Percentiles rank a stretch among this genome's conserved stretches.
Evolutionary conservation across 2,888 invertebrate species (phyloP).

Genomic region (Perizoma affinitatum): DNA sequence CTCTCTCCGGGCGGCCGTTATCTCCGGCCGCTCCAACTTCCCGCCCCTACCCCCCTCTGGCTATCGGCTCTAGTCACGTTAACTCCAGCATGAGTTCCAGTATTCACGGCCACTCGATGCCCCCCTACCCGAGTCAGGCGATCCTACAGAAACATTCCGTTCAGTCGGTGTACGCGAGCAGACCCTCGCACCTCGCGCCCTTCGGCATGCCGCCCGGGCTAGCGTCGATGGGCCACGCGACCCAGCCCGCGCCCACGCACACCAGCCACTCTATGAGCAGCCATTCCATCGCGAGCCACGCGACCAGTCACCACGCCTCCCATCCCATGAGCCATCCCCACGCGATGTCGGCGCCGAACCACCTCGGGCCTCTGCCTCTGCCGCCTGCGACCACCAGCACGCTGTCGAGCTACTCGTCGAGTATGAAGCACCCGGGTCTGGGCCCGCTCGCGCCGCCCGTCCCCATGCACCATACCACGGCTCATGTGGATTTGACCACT

Average conservation of each 20-base stretch:
- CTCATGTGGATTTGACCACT: constrained; percentile 53
- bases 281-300: constrained; percentile 71
- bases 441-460: constrained; percentile 53
- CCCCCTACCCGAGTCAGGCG: constrained; percentile 74
- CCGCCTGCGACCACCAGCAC: constrained; percentile 60
- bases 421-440: constrained; percentile 66
- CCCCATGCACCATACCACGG: constrained; percentile 59
- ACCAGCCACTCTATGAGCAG: constrained; percentile 64
- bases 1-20: constrained; percentile 62
- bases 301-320: constrained; percentile 60
- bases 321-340: constrained; percentile 55
- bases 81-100: constrained; percentile 77
- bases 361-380: constrained; percentile 58
- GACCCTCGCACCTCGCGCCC: constrained; percentile 73
- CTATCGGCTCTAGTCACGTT: constrained; percentile 82
- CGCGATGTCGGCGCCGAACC: constrained; percentile 57
- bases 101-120: constrained; percentile 72
- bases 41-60: constrained; percentile 70
- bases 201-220: constrained; percentile 69
- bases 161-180: constrained; percentile 67
- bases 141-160: constrained; percentile 81
- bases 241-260: constrained; percentile 68
- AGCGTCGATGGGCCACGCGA: constrained; percentile 76
- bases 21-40: constrained; percentile 68
- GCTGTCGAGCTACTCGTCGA: constrained; percentile 65